Evolutionary conservation across 2,888 invertebrate genomes (phyloP), one percentile per base, ranked within the genome.

Genomic region (Geophilus truncorum): DNA sequence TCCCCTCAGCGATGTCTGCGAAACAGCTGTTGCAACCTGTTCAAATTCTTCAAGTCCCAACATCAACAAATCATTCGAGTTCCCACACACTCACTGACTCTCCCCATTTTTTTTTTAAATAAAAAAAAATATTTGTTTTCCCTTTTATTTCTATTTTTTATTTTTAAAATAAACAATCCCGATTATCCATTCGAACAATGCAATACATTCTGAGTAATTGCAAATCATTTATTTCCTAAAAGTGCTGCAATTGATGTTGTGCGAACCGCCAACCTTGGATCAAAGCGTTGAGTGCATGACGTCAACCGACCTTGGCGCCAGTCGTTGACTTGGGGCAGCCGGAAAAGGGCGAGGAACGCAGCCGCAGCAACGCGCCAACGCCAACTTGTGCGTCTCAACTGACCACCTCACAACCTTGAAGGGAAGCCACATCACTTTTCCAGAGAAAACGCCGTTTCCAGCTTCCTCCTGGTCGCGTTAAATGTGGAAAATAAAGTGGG

Each of bases 261-360:
- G 18, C 51, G 79, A 25, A 79, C 0, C 25, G 36, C 51, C 79
- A 57, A 23, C 30, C 28, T 36, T 34, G 78, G 23, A 34, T 77
- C 36, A 77, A 77, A 34, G 34, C 28, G 23, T 40, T 25, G 36
- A 10, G 36, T n/a, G 34, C 32, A 36, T 30, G 77, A 77, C 34
- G 75, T 32, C 23, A 62, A 32, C 78, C 81, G 82, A 25, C 81
- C 81, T 81, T 82, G 80, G 80, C 75, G 76, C 51, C 82, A 81
- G 75, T 79, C 81, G 78, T 82, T 81, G 81, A 79, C 80, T 81
- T 77, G 70, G 77, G 76, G 77, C 57, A 82, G 82, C 76, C 81
- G 79, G 77, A 80, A 81, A 34, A 51, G 78, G 78, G 70, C 81
- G 32, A 81, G 40, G 30, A 62, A 21, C 30, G 51, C 51, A n/a